Base-by-base conservation (phyloP, 2,113 vertebrate genomes). In the Eublepharis macularius region DNA sequence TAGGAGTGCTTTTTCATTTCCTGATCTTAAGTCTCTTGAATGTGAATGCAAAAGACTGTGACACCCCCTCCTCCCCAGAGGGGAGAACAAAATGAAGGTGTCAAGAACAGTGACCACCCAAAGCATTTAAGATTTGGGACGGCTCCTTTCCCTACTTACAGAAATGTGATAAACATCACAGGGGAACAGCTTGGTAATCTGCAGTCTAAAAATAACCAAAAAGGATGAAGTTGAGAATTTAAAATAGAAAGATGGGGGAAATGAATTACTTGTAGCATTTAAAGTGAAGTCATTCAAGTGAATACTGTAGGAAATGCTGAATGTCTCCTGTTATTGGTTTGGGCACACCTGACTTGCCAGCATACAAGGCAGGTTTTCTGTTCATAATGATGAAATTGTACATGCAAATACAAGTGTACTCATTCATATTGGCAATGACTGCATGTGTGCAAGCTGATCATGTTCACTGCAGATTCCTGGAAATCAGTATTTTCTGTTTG, bases 121-220 rank as follows among this genome's bases (percentile, higher is more conserved):
- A 34, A 65, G 32, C 65, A 70, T 47, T 89, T 69, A 85, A 41
- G 88, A 74, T 78, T 72, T 79, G 80, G 60, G 4, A 43, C 0
- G 36, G 7, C 77, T 81, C 24, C 0, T 51, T 87, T 83, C 5
- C 76, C 36, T 84, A 80, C 36, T 84, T 80, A 66, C 11, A 77
- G 60, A 87, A 6, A 5, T 86, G 11, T 84, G n/a, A 7, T 88
- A 84, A 74, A 7, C 49, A 80, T 83, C 10, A 57, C 76, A 39
- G 54, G 74, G 69, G 72, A 87, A 84, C 21, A 87, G 69, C 81
- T 57, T 72, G 43, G 43, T 83, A 54, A 92, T 85, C 81, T 74
- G 19, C n/a, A 69, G 75, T 34, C 84, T 89, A 76, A 88, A 87
- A 89, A 88, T 78, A 86, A 90, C 70, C 60, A 0, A 80, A 88